Evolutionary conservation across 1,140 invertebrate species (phyloP).

Genomic region (Trigoniulus corallinus): DNA sequence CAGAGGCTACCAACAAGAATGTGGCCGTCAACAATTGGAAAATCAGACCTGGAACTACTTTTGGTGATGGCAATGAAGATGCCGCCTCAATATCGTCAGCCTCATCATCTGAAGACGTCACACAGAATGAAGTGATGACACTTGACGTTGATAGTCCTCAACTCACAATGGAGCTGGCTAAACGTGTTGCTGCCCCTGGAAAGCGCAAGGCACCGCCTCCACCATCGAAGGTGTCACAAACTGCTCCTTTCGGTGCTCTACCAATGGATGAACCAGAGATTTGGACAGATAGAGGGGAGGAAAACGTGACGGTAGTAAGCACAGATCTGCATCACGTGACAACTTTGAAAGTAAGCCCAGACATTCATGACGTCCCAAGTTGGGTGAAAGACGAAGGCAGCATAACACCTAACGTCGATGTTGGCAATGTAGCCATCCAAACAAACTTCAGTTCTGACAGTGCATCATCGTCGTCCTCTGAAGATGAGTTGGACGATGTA

Average conservation of each 20-base stretch:
- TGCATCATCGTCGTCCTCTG: neutral
- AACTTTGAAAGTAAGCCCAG: neutral
- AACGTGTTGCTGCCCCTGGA: neutral
- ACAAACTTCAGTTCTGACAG: slow-evolving; percentile 50
- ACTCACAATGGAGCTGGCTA: neutral
- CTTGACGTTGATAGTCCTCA: too few relatives aligned
- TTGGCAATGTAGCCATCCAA: slow-evolving; percentile 51
- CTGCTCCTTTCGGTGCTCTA: too few relatives aligned
- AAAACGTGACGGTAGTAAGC: neutral
- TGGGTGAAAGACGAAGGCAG: neutral
- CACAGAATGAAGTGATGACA: too few relatives aligned
- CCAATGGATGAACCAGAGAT: too few relatives aligned
- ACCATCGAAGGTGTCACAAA: too few relatives aligned
- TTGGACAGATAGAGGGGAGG: too few relatives aligned
- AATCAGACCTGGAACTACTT: too few relatives aligned
- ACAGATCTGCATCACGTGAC: neutral
- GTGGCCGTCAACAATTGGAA: too few relatives aligned
- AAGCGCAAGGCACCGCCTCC: slow-evolving; percentile 5
- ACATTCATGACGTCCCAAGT: neutral
- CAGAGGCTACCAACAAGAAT: too few relatives aligned
- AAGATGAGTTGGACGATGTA: slow-evolving; percentile 23
- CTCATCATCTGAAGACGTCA: too few relatives aligned
- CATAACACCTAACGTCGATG: slow-evolving; percentile 31
- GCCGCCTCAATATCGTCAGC: too few relatives aligned
- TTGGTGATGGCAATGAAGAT: too few relatives aligned